phyloP scores from a whole-genome alignment of 2,888 invertebrate genomes.

The Heptascelio sp. region DNA sequence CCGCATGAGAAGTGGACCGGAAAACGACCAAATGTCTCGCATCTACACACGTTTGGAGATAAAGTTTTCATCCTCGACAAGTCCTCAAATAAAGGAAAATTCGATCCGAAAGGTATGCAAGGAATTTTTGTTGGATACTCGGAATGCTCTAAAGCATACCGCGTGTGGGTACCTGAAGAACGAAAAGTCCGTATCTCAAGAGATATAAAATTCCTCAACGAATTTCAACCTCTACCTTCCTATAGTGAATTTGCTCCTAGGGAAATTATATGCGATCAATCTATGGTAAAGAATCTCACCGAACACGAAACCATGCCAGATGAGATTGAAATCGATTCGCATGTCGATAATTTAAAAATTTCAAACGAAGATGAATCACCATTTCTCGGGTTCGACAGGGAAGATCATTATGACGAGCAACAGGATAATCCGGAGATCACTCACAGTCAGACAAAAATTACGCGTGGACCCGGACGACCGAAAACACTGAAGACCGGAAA shows the following conservation, averaged over 20 bases:
- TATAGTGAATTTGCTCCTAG: no score
- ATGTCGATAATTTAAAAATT: no score
- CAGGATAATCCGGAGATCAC: neutral
- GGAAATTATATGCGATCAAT: no score
- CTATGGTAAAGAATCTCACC: no score
- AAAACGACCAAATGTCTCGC: constrained; percentile 27
- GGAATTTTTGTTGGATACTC: constrained; percentile 57
- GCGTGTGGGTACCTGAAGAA: constrained; percentile 31
- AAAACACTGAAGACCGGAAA: neutral
- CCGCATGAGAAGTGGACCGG: constrained; percentile 60
- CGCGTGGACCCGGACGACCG: neutral
- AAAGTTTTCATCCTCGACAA: constrained; percentile 40
- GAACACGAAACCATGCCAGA: no score
- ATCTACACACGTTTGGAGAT: constrained; percentile 61
- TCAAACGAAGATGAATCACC: no score
- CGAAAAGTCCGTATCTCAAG: constrained; percentile 30
- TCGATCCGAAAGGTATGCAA: constrained; percentile 42
- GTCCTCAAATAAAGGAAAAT: constrained; percentile 40
- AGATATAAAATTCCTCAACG: constrained; percentile 38
- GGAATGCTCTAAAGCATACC: constrained; percentile 48
- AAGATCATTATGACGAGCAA: neutral
- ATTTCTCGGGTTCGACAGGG: no score
- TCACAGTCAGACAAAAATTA: neutral
- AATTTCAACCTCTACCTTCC: no score
- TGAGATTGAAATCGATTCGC: no score